These are phyloP conservation scores for Hybognathus amarus DNA, from an alignment of 2,797 vertebrate genomes.

Conservation along the genomic window DNA sequence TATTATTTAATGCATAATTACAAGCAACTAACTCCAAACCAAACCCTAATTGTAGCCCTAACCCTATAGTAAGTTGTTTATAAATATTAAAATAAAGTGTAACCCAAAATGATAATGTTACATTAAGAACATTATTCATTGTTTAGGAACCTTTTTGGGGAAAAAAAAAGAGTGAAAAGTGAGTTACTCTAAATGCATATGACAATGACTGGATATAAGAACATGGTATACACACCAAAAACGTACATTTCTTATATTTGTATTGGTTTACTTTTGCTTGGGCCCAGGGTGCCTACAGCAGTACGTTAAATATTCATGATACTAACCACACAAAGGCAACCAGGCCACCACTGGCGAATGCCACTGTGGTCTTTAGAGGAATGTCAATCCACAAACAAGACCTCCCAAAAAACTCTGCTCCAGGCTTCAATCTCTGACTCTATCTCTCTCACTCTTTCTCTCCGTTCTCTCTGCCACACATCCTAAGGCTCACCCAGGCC, in stretches of 20 bases:
- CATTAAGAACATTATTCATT: background rate
- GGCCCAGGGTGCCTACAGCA: conserved; percentile 40
- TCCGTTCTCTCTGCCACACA: conserved; percentile 42
- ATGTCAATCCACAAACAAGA: conserved; percentile 55
- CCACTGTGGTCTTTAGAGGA: conserved; percentile 50
- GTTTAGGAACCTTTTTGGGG: no score
- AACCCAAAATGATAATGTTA: background rate
- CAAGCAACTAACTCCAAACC: background rate
- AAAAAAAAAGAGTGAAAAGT: background rate
- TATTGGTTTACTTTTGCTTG: conserved; percentile 5
- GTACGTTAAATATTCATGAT: conserved; percentile 52
- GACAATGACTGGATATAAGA: background rate
- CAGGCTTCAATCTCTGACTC: conserved; percentile 37
- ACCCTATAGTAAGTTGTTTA: background rate
- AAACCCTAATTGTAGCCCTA: background rate
- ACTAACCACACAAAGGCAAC: conserved; percentile 49
- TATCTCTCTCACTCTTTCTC: conserved; percentile 18
- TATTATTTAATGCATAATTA: background rate
- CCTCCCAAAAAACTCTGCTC: conserved; percentile 51
- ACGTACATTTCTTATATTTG: background rate
- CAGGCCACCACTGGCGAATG: conserved; percentile 44
- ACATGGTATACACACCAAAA: background rate
- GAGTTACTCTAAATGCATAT: background rate
- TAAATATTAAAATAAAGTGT: background rate
- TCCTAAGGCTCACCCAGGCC: conserved; percentile 53